Evolutionary conservation across 2,797 vertebrate species (phyloP), one percentile per base, ranked within the genome.

Genomic region (Aldrovandia affinis): DNA sequence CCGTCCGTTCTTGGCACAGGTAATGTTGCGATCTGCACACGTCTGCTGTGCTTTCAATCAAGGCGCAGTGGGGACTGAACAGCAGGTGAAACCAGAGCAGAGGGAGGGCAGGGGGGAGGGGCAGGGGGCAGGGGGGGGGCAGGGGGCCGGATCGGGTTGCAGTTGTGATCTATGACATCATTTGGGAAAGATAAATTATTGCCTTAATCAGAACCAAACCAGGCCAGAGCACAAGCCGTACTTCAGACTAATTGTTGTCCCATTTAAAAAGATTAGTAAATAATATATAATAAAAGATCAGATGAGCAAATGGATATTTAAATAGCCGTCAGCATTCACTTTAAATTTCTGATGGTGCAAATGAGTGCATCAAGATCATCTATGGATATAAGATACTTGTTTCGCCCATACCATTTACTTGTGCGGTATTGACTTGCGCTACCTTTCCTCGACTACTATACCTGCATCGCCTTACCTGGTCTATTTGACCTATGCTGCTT

Each of bases 241-340:
- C 52, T 28, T 42, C 42, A 78, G 50, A 78, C 77, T 78, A 78
- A 30, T 78, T 47, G 0, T 9, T 78, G 77, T 20, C 22, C 28
- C 52, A 47, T 77, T 77, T 77, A 42, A 12, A 77, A 47, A 77
- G 20, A 77, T 73, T 73, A 39, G 68, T 73, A n/a, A n/a, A n/a
- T n/a, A n/a, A n/a, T n/a, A n/a, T n/a, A n/a, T n/a, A n/a, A 15
- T 0, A 15, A 68, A 5, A 63, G 2, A 30, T 30, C 28, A n/a
- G 3, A 15, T 18, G 33, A 73, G 6, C 30, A 4, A 25, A n/a
- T 9, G 22, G 28, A 5, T 4, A 20, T 30, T 5, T 28, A n/a
- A 28, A 28, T 14, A n/a, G n/a, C 9, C 42, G 25, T 77, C 73
- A 44, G 9, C 73, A 75, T 75, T 36, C 22, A 25, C 30, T 47